Evolutionary conservation across 2,113 vertebrate genomes (phyloP), one percentile per base, ranked within the genome.

Genomic region (Alaudala cheleensis): DNA sequence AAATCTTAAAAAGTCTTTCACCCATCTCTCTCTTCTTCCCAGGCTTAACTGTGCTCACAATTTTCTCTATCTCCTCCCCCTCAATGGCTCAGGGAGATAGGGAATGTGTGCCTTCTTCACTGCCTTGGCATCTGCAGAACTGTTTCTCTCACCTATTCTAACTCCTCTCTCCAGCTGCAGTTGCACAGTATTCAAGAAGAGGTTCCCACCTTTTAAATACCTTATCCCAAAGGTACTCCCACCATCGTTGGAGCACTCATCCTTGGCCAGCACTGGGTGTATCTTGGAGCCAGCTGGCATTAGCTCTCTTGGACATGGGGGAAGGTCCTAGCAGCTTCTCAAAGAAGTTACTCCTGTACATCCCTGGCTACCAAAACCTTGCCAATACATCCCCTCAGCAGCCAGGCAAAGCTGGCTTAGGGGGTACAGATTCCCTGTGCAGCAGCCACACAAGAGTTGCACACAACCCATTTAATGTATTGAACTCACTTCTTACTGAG

Each of bases 341-440:
- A n/a, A 20, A 56, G 49, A 56, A 56, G 11, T 33, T 67, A 4
- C 17, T 15, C 12, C 64, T 44, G 5, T 58, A 64, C 4, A 21
- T 6, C 5, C 2, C 11, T 6, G 2, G 14, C 40, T 47, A 12
- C 29, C 34, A 34, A 26, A 45, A 34, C 8, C 1, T 40, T 69
- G 37, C 19, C 31, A 12, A 8, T 34, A 40, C 2, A 0, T 22
- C 10, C 25, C 5, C 18, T 71, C 21, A 34, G 33, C 22, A 62
- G 8, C 23, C 2, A 9, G 25, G 25, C 15, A 78, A 0, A 2
- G 28, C 11, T 19, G 21, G 4, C 34, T 37, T 37, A 7, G 28
- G 5, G 7, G 18, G 6, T 22, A 33, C 14, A 67, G 57, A 22
- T 17, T 82, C 8, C 13, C 20, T 45, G 40, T 22, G 49, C 57